phyloP scores from a whole-genome alignment of 2,888 invertebrate genomes.

The Acronicta aceris region DNA sequence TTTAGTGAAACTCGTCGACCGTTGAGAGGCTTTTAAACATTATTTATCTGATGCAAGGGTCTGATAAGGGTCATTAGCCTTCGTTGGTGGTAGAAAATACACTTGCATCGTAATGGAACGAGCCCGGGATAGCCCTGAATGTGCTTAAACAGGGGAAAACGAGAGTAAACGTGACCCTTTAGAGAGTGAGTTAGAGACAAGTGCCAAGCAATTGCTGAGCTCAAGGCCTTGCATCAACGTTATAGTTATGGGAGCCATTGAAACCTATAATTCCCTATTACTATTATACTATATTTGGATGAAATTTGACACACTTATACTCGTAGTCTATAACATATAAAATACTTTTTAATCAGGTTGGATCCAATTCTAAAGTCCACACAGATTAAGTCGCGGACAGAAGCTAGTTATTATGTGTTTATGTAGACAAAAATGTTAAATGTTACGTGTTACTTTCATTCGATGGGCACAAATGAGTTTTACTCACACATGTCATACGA shows the following conservation, averaged over 20 bases:
- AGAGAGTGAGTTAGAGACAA: conserved; percentile 33
- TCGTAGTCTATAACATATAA: no score
- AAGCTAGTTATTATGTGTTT: no score
- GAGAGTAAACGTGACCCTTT: conserved; percentile 31
- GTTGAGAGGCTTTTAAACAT: conserved; percentile 49
- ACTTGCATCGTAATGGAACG: conserved; percentile 52
- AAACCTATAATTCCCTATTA: background rate
- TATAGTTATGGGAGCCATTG: conserved; percentile 18
- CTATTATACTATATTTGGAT: no score
- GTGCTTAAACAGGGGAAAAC: conserved; percentile 34
- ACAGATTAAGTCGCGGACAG: no score
- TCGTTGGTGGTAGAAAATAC: conserved; percentile 44
- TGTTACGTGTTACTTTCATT: no score
- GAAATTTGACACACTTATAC: no score
- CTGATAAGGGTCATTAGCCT: conserved; percentile 55
- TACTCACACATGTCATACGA: no score
- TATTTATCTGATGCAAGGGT: conserved; percentile 56
- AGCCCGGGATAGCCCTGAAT: conserved; percentile 39
- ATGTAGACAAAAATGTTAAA: no score
- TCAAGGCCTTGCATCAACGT: conserved; percentile 24
- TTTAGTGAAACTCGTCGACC: conserved; percentile 15
- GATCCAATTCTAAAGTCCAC: no score
- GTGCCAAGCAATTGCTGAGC: conserved; percentile 36
- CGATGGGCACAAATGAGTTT: no score
- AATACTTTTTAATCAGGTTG: no score